Percentiles rank a stretch among this genome's conserved stretches.
phyloP scores from a whole-genome alignment of 2,797 vertebrate genomes.

The Sebastes itinus region DNA sequence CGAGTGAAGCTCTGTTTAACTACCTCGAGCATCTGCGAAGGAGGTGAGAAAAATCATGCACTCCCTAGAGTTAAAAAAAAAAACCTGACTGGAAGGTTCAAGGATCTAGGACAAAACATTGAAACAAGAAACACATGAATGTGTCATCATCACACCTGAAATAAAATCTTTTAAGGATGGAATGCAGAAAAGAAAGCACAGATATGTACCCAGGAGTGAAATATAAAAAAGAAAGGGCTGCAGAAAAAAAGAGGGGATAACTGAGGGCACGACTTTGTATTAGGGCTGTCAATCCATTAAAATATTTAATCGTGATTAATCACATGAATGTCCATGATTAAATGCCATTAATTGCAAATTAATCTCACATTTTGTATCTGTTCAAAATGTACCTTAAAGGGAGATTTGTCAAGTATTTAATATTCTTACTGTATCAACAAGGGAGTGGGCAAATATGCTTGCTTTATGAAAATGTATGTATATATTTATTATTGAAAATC shows the following conservation, averaged over 20 bases:
- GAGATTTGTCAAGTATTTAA: too few species aligned
- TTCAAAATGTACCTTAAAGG: too few species aligned
- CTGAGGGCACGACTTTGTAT: not conserved
- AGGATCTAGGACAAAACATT: slow-evolving; percentile 18
- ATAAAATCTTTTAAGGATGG: not conserved
- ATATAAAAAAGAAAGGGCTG: not conserved
- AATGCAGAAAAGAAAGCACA: not conserved
- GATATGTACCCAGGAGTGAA: not conserved
- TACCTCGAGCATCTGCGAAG: slow-evolving; percentile 4
- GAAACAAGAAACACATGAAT: not conserved
- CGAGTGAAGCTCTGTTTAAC: not conserved
- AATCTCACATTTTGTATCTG: too few species aligned
- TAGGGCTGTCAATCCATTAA: too few species aligned
- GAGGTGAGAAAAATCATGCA: not conserved
- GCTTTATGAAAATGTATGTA: too few species aligned
- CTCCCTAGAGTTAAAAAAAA: slow-evolving; percentile 3
- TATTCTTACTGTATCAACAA: too few species aligned
- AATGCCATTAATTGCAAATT: too few species aligned
- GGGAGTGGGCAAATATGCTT: too few species aligned
- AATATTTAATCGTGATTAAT: too few species aligned
- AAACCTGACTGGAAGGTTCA: not conserved
- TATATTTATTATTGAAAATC: too few species aligned
- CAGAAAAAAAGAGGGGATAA: not conserved
- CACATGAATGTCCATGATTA: too few species aligned
- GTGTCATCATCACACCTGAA: not conserved